Evolutionary conservation across 2,888 invertebrate genomes (phyloP).

Genomic region (Drosophila prostipennis): DNA sequence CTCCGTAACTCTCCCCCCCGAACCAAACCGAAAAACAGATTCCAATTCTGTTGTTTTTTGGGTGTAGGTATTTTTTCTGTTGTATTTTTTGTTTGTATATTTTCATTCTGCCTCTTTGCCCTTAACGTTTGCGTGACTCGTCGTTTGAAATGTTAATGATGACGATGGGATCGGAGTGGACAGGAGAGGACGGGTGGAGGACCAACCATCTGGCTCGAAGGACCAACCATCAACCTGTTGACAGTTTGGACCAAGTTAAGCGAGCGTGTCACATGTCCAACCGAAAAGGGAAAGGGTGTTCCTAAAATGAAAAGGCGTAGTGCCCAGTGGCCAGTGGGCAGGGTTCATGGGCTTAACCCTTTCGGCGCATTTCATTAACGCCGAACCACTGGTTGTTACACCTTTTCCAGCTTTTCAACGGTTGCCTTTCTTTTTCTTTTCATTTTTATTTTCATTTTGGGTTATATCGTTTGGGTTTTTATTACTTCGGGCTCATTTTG

Average conservation of each 20-base stretch:
- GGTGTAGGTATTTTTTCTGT: too few species aligned
- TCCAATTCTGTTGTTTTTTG: constrained; percentile 2
- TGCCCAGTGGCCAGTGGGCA: neutral
- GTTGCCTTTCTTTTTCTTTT: constrained; percentile 18
- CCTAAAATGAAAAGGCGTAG: neutral
- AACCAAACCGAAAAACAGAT: constrained; percentile 4
- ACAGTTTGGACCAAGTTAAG: constrained; percentile 42
- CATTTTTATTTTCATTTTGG: constrained; percentile 48
- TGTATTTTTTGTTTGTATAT: constrained; percentile 2
- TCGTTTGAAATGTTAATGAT: constrained; percentile 57
- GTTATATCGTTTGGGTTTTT: constrained; percentile 32
- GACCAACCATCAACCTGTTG: constrained; percentile 60
- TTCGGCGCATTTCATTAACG: constrained; percentile 67
- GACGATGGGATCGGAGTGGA: constrained; percentile 30
- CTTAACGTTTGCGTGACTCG: constrained; percentile 31
- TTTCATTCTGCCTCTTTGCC: constrained; percentile 5
- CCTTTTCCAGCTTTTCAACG: constrained; percentile 2
- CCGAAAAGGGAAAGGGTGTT: neutral
- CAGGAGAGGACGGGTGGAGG: neutral
- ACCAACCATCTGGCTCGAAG: neutral
- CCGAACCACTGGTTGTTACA: neutral
- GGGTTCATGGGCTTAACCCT: constrained; percentile 58
- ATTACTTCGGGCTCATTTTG: constrained; percentile 62
- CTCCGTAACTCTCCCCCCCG: neutral
- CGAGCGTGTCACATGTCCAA: constrained; percentile 50